These are phyloP conservation scores for Lysandra bellargus DNA, from an alignment of 2,888 invertebrate species.

Conservation along the genomic window DNA sequence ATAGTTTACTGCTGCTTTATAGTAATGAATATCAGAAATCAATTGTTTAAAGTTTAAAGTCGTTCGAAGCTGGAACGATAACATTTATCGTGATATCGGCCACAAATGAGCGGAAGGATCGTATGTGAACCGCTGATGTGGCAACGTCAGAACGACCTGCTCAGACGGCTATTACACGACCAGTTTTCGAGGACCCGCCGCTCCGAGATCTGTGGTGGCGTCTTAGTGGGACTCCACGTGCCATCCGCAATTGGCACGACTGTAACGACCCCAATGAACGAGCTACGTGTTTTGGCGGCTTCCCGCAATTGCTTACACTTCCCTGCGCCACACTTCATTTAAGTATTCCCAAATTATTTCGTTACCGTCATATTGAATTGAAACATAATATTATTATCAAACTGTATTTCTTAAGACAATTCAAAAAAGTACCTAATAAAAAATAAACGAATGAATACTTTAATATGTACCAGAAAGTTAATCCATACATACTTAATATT, in stretches of 20 bases:
- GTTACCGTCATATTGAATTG: slow-evolving; percentile 1
- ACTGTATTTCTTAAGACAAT: background rate
- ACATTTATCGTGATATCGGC: slow-evolving; percentile 54
- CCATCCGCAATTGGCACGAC: slow-evolving; percentile 53
- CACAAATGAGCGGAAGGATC: slow-evolving; percentile 61
- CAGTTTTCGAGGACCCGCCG: slow-evolving; percentile 55
- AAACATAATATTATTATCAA: background rate
- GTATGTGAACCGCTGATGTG: slow-evolving; percentile 68
- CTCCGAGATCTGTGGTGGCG: slow-evolving; percentile 44
- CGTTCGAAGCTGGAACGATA: slow-evolving; percentile 41
- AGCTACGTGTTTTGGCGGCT: slow-evolving; percentile 75
- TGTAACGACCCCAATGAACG: slow-evolving; percentile 69
- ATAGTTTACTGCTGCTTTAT: background rate
- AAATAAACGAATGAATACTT: background rate
- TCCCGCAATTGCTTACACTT: slow-evolving; percentile 64
- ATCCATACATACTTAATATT: too few species aligned
- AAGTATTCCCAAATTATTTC: slow-evolving; percentile 39
- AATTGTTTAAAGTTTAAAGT: background rate
- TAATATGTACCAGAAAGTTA: too few species aligned
- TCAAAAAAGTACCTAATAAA: background rate
- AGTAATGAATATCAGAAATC: background rate
- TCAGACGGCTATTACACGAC: slow-evolving; percentile 61
- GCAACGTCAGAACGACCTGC: slow-evolving; percentile 65
- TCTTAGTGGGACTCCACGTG: slow-evolving; percentile 45
- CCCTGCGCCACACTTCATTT: slow-evolving; percentile 44